Evolutionary conservation across 2,797 vertebrate species (phyloP), one percentile per base, ranked within the genome.

Genomic region (Leucoraja ocellata): DNA sequence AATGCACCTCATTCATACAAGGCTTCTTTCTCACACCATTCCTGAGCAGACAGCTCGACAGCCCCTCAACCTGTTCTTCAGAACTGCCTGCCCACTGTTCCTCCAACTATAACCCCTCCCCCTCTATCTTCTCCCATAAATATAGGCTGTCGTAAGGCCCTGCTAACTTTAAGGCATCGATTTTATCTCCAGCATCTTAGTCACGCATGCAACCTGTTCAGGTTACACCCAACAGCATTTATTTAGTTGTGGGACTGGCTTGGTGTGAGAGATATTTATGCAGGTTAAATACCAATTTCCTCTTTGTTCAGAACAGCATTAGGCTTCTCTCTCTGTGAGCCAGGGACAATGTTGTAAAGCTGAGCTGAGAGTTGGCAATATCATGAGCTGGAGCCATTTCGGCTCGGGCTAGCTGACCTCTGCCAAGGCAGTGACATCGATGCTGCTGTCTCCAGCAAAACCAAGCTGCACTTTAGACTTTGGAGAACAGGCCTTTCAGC

Each of bases 21-120:
- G 65, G 25, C 88, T 92, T 92, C 73, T 54, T 58, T n/a, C 90
- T 92, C 90, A 76, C 90, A 76, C 71, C 39, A 46, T 54, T 76
- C 90, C 73, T 76, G 21, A 92, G 39, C 90, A 92, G 39, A n/a
- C 39, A 46, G 36, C 68, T 32, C 10, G 36, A 39, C 71, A 74
- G 71, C 65, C 23, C 36, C 65, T 74, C 68, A 91, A 28, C 68
- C 25, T 7, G 9, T 91, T 54, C 71, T 91, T 73, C 90, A 74
- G 65, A 63, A 36, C 32, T 46, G 36, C 73, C 71, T 92, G 71
- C 39, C 84, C 61, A 88, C 18, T 65, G 32, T 68, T 88, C n/a
- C 32, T 36, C 84, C 28, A 3, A 68, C 84, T 9, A 23, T n/a
- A 88, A 36, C n/a, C n/a, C 7, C 84, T 68, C 84, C 83, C 58